Percentiles rank a stretch among this genome's conserved stretches.
phyloP scores from a whole-genome alignment of 2,113 vertebrate genomes.

The Saimiri boliviensis region DNA sequence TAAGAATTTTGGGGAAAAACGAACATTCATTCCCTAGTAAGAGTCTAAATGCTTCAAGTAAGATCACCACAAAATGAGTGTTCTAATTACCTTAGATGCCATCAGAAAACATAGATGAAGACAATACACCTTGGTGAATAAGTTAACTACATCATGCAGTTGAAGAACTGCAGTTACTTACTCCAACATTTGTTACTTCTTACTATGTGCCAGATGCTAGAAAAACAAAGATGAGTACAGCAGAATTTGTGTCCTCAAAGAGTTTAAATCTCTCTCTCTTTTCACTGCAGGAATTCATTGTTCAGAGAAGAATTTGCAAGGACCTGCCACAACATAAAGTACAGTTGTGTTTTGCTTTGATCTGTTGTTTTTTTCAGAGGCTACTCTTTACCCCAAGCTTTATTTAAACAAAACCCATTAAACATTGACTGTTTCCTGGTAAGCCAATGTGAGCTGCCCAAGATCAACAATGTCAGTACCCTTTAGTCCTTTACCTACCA shows the following conservation, averaged over 20 bases:
- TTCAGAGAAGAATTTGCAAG: background rate
- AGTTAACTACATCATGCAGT: background rate
- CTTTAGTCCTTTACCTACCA: too few relatives aligned
- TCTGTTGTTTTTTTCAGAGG: background rate
- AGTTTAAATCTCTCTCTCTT: too few relatives aligned
- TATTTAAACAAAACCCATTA: background rate
- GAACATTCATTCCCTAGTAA: background rate
- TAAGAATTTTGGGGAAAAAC: background rate
- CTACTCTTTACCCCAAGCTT: background rate
- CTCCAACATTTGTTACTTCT: background rate
- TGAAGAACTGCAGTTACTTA: background rate
- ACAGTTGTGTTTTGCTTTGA: background rate
- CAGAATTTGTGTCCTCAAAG: rapidly evolving
- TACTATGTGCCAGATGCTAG: too few relatives aligned
- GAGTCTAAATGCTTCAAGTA: background rate
- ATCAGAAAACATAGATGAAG: background rate
- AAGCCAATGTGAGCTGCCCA: background rate
- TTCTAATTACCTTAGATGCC: background rate
- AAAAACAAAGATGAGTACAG: background rate
- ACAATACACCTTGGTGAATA: background rate
- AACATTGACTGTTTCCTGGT: background rate
- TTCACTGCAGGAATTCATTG: background rate
- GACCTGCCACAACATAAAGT: background rate
- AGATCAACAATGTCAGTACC: background rate
- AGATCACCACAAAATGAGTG: background rate